Evolutionary conservation across 2,797 vertebrate genomes (phyloP).

Genomic region (Philypnodon macrostomus): DNA sequence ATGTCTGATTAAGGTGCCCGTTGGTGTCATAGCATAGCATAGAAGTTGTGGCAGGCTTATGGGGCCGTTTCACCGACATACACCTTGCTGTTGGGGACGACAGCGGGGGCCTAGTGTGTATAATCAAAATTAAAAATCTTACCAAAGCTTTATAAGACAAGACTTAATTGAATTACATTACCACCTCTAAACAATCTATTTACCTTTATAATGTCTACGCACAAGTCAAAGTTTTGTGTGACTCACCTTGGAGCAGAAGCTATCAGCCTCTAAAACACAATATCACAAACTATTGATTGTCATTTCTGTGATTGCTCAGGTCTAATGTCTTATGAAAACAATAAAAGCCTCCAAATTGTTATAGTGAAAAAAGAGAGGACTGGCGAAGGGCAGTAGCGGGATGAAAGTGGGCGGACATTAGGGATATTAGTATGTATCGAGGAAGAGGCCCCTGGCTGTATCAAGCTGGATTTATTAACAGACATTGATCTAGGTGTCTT

Average conservation of each 20-base stretch:
- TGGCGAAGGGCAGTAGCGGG: conserved; percentile 30
- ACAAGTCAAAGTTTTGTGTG: conserved; percentile 31
- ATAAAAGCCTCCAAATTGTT: conserved; percentile 48
- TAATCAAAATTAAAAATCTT: too few relatives aligned
- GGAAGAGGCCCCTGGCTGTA: conserved; percentile 44
- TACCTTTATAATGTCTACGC: conserved; percentile 1
- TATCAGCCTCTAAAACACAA: conserved; percentile 36
- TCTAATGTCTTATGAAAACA: conserved; percentile 48
- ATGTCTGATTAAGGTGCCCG: too few relatives aligned
- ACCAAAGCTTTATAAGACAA: too few relatives aligned
- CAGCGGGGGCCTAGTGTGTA: too few relatives aligned
- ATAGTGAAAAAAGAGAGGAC: conserved; percentile 13
- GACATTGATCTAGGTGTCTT: conserved; percentile 68
- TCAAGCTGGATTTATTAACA: conserved; percentile 65
- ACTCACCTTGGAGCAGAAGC: conserved; percentile 46
- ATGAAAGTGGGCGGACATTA: conserved; percentile 42
- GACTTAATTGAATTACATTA: too few relatives aligned
- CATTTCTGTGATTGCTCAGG: conserved; percentile 33
- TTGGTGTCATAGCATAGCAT: too few relatives aligned
- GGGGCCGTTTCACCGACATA: too few relatives aligned
- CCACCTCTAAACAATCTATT: neutral
- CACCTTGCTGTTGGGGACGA: too few relatives aligned
- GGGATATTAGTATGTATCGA: conserved; percentile 51
- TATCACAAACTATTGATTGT: conserved; percentile 43
- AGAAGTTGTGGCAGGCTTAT: too few relatives aligned